Base-by-base conservation (phyloP, 1,140 invertebrate species). In the Meteorus sp. region DNA sequence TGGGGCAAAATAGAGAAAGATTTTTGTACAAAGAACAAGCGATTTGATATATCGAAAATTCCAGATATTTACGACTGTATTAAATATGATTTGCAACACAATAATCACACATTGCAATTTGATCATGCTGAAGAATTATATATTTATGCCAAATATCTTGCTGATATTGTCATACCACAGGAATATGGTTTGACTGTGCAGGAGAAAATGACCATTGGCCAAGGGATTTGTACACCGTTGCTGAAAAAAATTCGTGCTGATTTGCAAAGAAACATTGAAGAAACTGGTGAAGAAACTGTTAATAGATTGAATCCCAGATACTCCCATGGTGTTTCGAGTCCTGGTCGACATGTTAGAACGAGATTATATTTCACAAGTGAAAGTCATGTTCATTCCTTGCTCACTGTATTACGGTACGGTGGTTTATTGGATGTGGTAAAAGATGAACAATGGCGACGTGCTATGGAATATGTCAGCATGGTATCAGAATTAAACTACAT, bases 41-140 rank as follows among this genome's bases (percentile, higher is more conserved):
- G 88, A 13, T 99, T 94, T 81, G 97, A 99, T 74, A 99, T 99
- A 64, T 98, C 95, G 0, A 99, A 99, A 82, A 96, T 99, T 61
- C 97, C 98, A 0, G 98, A 99, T 76, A 99, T 99, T 63, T 99
- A 99, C 73, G 98, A 99, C 81, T 99, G 97, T 74, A 99, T 99
- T 64, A 99, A 99, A 72, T 99, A 97, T 73, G 97, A 99, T 81
- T 77, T 99, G 57, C 97, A 99, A 71, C 98, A 99, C 72, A 99
- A 99, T 78, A 92, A 96, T 70, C 90, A 95, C 72, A 94, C 92
- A 0, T 73, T 99, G 65, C 92, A 97, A 75, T 98, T 97, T 77
- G 89, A 95, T 67, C 86, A 94, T 72, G 90, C 96, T 0, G 93
- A 98, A 74, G 95, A 98, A 75, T 81, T 99, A 15, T 98, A 98